These are phyloP conservation scores for Epicampocera succincta DNA, from an alignment of 2,888 invertebrate species.

Conservation along the genomic window DNA sequence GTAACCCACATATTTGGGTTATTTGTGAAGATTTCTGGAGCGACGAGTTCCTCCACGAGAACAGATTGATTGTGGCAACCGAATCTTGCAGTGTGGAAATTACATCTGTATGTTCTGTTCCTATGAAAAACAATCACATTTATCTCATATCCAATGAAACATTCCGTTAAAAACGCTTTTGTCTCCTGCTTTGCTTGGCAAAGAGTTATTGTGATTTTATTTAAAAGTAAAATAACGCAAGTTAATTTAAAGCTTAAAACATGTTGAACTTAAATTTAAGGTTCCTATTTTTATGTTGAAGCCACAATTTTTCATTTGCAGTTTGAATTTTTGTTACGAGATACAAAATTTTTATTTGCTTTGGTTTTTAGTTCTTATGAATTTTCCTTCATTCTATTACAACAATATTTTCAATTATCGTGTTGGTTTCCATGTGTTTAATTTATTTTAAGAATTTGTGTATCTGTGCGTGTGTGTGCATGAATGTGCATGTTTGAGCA, in stretches of 20 bases:
- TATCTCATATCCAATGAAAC: no score
- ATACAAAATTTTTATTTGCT: neutral
- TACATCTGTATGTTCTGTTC: no score
- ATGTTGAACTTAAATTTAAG: neutral
- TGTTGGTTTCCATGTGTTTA: slow-evolving; percentile 23
- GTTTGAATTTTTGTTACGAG: no score
- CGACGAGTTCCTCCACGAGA: no score
- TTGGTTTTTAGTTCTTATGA: neutral
- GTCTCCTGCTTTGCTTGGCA: no score
- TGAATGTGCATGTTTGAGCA: neutral
- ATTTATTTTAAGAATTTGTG: neutral
- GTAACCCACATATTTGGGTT: no score
- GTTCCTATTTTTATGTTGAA: neutral
- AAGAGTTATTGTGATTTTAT: no score
- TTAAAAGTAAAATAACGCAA: neutral
- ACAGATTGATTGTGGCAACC: no score
- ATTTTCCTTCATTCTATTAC: neutral
- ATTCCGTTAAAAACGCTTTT: no score
- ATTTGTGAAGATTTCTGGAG: no score
- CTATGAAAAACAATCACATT: no score
- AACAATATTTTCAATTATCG: slow-evolving; percentile 31
- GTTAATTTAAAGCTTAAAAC: neutral
- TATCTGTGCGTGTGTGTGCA: neutral
- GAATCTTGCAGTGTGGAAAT: no score
- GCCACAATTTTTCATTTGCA: neutral